These are phyloP conservation scores for Aphelenchoides besseyi DNA, from an alignment of 1,140 invertebrate species.

Conservation along the genomic window DNA sequence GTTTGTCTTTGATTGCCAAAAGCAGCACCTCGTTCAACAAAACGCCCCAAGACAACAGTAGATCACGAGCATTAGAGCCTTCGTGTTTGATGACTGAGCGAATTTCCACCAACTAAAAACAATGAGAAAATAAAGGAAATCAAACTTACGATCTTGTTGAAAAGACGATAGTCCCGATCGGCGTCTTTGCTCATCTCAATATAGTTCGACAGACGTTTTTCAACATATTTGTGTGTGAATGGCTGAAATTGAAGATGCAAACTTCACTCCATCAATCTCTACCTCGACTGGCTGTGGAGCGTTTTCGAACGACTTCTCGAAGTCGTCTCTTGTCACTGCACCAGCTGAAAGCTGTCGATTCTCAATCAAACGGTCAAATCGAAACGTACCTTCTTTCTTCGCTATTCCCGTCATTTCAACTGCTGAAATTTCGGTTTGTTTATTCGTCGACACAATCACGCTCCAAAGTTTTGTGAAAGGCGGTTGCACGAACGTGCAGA, in stretches of 20 bases:
- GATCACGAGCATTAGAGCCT: background rate
- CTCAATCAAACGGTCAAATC: background rate
- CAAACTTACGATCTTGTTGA: slow-evolving; percentile 3
- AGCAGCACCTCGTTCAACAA: background rate
- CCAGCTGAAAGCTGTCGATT: background rate
- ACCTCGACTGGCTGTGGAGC: background rate
- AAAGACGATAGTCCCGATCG: background rate
- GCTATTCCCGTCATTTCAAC: background rate
- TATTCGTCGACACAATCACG: too few species aligned
- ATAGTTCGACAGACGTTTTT: background rate
- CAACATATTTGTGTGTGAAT: background rate
- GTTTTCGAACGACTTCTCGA: background rate
- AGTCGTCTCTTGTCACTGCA: background rate
- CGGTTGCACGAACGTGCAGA: background rate
- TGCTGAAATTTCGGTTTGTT: background rate
- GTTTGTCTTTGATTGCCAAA: background rate
- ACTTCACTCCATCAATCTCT: background rate
- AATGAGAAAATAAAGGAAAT: background rate
- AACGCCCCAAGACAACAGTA: background rate
- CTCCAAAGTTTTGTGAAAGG: too few species aligned
- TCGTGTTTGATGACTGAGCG: background rate
- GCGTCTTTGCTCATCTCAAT: background rate
- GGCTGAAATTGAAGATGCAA: background rate
- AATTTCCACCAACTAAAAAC: slow-evolving; percentile 13
- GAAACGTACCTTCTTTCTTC: background rate